These are phyloP conservation scores for Shinisaurus crocodilurus DNA, from an alignment of 2,113 vertebrate genomes.

Conservation along the genomic window DNA sequence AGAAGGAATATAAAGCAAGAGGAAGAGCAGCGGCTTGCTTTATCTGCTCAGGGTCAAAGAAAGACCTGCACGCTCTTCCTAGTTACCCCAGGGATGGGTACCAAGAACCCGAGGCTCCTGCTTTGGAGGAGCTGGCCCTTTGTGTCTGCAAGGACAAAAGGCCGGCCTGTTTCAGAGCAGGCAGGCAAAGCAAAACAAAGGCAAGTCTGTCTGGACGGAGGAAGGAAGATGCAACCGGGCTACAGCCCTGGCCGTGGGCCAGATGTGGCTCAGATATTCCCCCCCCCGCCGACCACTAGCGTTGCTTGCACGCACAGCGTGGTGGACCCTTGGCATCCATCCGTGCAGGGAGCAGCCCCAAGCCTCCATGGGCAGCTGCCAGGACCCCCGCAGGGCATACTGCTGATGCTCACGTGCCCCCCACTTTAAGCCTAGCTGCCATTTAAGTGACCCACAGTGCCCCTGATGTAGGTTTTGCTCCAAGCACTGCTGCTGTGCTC, in stretches of 20 bases:
- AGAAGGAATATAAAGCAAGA: too few relatives aligned
- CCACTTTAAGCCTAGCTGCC: too few relatives aligned
- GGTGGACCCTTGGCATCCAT: too few relatives aligned
- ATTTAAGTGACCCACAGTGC: too few relatives aligned
- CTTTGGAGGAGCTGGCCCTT: slow-evolving; percentile 23
- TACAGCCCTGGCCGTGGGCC: neutral
- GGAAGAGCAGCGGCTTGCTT: neutral
- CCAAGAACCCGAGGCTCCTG: neutral
- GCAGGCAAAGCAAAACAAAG: slow-evolving; percentile 48
- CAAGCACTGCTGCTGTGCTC: too few relatives aligned
- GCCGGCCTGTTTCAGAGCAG: slow-evolving; percentile 17
- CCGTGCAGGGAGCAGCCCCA: too few relatives aligned
- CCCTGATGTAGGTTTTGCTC: too few relatives aligned
- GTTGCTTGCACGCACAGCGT: too few relatives aligned
- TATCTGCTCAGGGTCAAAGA: neutral
- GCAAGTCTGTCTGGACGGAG: slow-evolving; percentile 40
- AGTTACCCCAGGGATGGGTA: fast-evolving
- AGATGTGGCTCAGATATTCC: neutral
- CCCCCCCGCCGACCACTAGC: too few relatives aligned
- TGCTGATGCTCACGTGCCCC: too few relatives aligned
- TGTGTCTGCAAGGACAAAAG: slow-evolving; percentile 63
- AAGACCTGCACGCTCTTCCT: neutral
- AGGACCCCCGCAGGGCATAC: too few relatives aligned
- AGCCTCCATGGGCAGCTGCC: too few relatives aligned
- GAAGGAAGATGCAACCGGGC: neutral